These are phyloP conservation scores for Aporrectodea caliginosa DNA, from an alignment of 1,140 invertebrate genomes.

Conservation along the genomic window DNA sequence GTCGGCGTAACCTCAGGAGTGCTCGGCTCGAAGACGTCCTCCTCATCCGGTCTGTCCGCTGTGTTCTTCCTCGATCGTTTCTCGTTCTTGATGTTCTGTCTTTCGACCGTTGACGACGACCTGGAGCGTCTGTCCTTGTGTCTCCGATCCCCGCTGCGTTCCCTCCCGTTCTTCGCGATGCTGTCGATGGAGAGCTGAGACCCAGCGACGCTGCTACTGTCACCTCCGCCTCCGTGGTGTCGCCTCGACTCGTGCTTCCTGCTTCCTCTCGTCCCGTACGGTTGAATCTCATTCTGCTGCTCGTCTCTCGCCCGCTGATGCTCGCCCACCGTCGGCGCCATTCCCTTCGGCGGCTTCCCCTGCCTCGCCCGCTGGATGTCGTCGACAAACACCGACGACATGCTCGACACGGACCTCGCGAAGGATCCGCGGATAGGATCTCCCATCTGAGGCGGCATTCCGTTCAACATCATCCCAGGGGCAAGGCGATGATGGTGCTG, in stretches of 20 bases:
- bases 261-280: not conserved
- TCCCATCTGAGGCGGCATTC: not conserved
- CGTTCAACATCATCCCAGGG: not conserved
- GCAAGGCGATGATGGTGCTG: not conserved
- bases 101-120: not conserved
- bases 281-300: not conserved
- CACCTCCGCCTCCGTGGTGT: not conserved
- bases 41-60: not conserved
- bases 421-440: not conserved
- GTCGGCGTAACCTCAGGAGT: not conserved
- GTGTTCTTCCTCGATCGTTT: not conserved
- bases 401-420: not conserved
- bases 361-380: not conserved
- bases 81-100: not conserved
- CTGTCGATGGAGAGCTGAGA: conserved; percentile 10
- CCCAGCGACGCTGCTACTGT: not conserved
- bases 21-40: not conserved
- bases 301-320: not conserved
- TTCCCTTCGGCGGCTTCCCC: not conserved
- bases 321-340: not conserved
- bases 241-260: not conserved
- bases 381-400: not conserved
- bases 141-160: conserved; percentile 1
- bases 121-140: not conserved
- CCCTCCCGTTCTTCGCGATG: not conserved